Percentiles rank a stretch among this genome's conserved stretches.
These are phyloP conservation scores for Polyommatus iphigenia DNA, from an alignment of 2,888 invertebrate species.

Conservation along the genomic window DNA sequence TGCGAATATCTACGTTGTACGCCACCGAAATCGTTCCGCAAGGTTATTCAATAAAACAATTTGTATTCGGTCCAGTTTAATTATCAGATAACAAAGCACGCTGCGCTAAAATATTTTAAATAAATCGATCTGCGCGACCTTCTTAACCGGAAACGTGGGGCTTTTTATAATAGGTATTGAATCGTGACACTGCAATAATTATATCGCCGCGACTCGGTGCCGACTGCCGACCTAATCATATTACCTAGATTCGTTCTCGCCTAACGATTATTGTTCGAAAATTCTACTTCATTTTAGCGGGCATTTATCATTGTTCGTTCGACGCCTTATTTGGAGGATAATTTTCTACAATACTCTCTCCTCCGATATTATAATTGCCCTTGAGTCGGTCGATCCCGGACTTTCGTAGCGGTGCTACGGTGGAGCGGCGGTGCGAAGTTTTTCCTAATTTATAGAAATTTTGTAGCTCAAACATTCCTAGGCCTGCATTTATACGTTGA, in stretches of 20 bases:
- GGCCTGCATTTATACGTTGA: slow-evolving; percentile 6
- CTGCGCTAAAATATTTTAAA: slow-evolving; percentile 46
- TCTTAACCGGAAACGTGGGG: slow-evolving; percentile 50
- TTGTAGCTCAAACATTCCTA: background rate
- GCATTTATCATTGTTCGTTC: slow-evolving; percentile 32
- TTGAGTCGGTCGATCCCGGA: background rate
- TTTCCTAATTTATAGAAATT: background rate
- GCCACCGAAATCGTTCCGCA: background rate
- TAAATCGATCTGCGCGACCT: slow-evolving; percentile 47
- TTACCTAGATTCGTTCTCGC: slow-evolving; percentile 39
- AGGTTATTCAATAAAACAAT: slow-evolving; percentile 18
- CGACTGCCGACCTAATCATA: slow-evolving; percentile 40
- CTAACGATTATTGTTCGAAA: slow-evolving; percentile 36
- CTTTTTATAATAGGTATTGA: slow-evolving; percentile 46
- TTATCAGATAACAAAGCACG: slow-evolving; percentile 33
- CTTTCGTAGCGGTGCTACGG: background rate
- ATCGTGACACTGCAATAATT: slow-evolving; percentile 46
- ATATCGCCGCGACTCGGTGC: slow-evolving; percentile 34
- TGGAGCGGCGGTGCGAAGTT: background rate
- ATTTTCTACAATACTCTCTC: slow-evolving; percentile 27
- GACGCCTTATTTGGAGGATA: slow-evolving; percentile 29
- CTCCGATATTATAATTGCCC: slow-evolving; percentile 2
- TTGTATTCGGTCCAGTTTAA: slow-evolving; percentile 23
- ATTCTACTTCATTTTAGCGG: slow-evolving; percentile 25
- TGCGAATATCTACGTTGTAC: background rate